phyloP scores from a whole-genome alignment of 2,797 vertebrate species.

The Epinephelus malabaricus region DNA sequence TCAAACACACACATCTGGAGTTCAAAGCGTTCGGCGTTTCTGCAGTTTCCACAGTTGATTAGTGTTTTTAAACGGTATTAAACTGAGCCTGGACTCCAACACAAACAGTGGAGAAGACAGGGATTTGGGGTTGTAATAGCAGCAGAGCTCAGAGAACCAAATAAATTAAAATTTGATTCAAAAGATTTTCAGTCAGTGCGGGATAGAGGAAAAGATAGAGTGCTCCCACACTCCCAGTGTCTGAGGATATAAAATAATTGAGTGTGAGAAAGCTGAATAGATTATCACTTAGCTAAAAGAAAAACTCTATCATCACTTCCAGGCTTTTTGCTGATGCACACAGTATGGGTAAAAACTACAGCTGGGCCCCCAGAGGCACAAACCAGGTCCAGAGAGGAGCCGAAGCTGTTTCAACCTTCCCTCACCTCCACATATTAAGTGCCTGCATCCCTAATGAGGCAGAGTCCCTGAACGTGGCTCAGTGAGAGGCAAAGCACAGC shows the following conservation, averaged over 20 bases:
- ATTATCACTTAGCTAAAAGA: constrained; percentile 53
- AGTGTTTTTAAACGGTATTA: constrained; percentile 40
- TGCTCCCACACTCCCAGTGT: constrained; percentile 14
- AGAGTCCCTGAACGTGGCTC: constrained; percentile 38
- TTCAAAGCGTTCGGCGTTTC: constrained; percentile 31
- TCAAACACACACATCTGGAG: constrained; percentile 50
- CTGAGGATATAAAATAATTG: constrained; percentile 52
- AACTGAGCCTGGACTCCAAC: constrained; percentile 12
- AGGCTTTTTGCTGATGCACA: constrained; percentile 35
- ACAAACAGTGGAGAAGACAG: constrained; percentile 20
- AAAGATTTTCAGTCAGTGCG: constrained; percentile 29
- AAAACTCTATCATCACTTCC: constrained; percentile 40
- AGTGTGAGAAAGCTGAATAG: constrained; percentile 47
- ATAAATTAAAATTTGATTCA: constrained; percentile 49
- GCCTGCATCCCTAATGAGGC: constrained; percentile 47
- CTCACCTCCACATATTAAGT: constrained; percentile 49
- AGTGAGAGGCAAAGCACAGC: constrained; percentile 26
- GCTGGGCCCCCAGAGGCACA: constrained; percentile 12
- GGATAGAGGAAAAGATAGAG: constrained; percentile 16
- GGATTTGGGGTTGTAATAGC: constrained; percentile 9
- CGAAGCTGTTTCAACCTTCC: constrained; percentile 28
- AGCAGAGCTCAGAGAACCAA: constrained; percentile 38
- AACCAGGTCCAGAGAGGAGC: constrained; percentile 43
- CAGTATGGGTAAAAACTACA: constrained; percentile 53
- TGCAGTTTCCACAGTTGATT: constrained; percentile 50